Percentiles rank a stretch among this genome's conserved stretches.
Conservation (phyloP, 2,113 vertebrate species). For the Stigmatopora argus region DNA sequence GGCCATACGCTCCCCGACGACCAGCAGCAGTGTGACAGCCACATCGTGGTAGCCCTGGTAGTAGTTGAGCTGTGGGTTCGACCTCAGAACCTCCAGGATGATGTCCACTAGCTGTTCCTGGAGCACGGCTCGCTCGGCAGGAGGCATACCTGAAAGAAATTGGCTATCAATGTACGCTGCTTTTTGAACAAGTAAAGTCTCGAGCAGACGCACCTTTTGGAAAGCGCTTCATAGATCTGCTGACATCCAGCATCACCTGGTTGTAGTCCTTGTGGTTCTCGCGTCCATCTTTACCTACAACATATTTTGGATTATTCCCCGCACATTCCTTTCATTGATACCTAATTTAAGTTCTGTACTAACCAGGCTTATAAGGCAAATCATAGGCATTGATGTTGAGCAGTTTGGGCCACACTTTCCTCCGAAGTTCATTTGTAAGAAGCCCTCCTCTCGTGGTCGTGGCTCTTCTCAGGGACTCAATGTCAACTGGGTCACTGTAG, state of each 20-base stretch:
- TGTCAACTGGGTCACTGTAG: conserved; percentile 74
- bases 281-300: conserved; percentile 63
- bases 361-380: conserved; percentile 68
- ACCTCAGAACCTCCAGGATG: conserved; percentile 71
- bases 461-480: conserved; percentile 68
- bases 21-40: conserved; percentile 74
- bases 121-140: conserved; percentile 65
- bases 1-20: conserved; percentile 70
- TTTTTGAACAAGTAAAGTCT: background rate
- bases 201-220: conserved; percentile 63
- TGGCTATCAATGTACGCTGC: background rate
- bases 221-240: conserved; percentile 75
- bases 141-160: conserved; percentile 68
- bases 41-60: conserved; percentile 83
- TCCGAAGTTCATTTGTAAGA: conserved; percentile 67
- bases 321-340: background rate
- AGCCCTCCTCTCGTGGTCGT: conserved; percentile 75
- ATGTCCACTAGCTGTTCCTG: conserved; percentile 77
- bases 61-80: conserved; percentile 76
- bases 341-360: conserved; percentile 9
- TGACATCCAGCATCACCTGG: conserved; percentile 79
- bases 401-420: conserved; percentile 73
- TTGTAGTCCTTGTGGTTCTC: conserved; percentile 75
- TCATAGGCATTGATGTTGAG: conserved; percentile 71
- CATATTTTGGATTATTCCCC: background rate